Evolutionary conservation across 1,140 invertebrate genomes (phyloP).

Genomic region (Acromyrmex heyeri): DNA sequence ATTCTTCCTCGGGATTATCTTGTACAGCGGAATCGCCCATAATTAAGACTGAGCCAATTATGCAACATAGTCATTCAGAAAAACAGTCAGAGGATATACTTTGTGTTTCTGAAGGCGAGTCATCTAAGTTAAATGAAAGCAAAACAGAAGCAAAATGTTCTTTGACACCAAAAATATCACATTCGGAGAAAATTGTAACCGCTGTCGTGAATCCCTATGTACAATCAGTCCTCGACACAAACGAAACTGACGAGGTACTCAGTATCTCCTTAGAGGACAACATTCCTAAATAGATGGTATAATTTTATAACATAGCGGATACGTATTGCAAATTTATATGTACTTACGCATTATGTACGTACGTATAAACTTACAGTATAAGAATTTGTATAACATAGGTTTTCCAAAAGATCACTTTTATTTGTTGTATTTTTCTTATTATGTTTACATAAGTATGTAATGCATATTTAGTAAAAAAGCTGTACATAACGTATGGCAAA

Average conservation of each 20-base stretch:
- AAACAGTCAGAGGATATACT: not conserved
- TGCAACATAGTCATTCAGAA: not conserved
- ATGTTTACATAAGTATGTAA: conserved; percentile 13
- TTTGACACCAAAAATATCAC: conserved; percentile 8
- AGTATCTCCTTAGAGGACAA: conserved; percentile 39
- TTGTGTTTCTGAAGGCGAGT: not conserved
- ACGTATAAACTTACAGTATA: conserved; percentile 6
- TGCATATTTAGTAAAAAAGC: not conserved
- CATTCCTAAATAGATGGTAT: conserved; percentile 66
- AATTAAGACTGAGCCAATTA: conserved; percentile 28
- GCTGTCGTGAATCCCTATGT: conserved; percentile 12
- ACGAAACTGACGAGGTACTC: conserved; percentile 30
- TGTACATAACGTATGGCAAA: not conserved
- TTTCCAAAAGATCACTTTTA: conserved; percentile 25
- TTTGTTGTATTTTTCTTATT: not conserved
- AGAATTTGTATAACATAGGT: conserved; percentile 10
- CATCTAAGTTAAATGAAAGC: not conserved
- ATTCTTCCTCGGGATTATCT: not conserved
- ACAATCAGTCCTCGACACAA: not conserved
- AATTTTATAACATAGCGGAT: conserved; percentile 60
- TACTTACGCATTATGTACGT: not conserved
- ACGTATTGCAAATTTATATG: conserved; percentile 28
- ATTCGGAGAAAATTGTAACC: conserved; percentile 23
- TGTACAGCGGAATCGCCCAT: not conserved
- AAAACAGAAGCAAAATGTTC: not conserved